phyloP scores from a whole-genome alignment of 2,797 vertebrate species.

The Acanthurus tractus region DNA sequence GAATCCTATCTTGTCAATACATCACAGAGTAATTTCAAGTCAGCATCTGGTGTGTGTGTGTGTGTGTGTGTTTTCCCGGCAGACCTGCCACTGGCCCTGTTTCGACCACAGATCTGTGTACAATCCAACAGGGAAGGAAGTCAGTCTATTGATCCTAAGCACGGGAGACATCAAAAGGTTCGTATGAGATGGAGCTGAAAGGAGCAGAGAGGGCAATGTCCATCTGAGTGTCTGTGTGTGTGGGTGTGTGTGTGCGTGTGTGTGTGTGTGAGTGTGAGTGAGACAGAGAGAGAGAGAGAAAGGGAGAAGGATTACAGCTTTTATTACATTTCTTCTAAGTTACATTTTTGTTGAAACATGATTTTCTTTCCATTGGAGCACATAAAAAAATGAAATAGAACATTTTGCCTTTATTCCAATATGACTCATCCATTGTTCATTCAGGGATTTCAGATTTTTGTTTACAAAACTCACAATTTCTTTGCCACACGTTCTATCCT shows the following conservation, averaged over 20 bases:
- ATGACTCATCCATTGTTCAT: neutral
- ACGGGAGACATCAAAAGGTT: conserved; percentile 75
- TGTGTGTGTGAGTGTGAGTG: conserved; percentile 29
- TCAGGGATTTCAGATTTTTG: conserved; percentile 6
- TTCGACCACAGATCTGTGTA: conserved; percentile 69
- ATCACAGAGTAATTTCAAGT: conserved; percentile 62
- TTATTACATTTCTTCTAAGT: conserved; percentile 33
- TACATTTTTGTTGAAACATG: conserved; percentile 10
- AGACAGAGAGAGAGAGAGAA: neutral
- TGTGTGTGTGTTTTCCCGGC: conserved; percentile 49
- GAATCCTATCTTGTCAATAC: conserved; percentile 70
- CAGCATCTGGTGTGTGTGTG: conserved; percentile 53
- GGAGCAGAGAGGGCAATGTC: conserved; percentile 36
- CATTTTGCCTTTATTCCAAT: neutral
- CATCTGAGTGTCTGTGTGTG: conserved; percentile 13
- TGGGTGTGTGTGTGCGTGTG: conserved; percentile 36
- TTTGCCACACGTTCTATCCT: neutral
- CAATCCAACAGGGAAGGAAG: conserved; percentile 69
- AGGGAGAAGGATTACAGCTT: conserved; percentile 31
- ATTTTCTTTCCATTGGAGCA: conserved; percentile 19
- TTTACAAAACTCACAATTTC: conserved; percentile 20
- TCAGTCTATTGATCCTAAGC: conserved; percentile 69
- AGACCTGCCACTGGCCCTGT: conserved; percentile 66
- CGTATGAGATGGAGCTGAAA: conserved; percentile 63
- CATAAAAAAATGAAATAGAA: neutral